Evolutionary conservation across 2,797 vertebrate genomes (phyloP).

Genomic region (Tinamus major): DNA sequence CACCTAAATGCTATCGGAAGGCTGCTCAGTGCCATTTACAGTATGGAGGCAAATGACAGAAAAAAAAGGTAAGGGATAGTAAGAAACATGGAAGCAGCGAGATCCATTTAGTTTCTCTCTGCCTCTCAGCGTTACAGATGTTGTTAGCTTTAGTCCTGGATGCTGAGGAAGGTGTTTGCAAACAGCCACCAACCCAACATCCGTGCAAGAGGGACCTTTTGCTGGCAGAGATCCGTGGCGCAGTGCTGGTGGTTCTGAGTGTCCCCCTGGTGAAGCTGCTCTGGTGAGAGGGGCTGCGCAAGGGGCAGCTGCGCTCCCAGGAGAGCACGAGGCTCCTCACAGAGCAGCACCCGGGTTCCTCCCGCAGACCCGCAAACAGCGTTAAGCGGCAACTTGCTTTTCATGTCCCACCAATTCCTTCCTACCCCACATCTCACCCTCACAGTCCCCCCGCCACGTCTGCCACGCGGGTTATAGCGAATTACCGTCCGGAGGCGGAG

Average conservation of each 20-base stretch:
- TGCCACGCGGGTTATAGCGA: slow-evolving; percentile 79
- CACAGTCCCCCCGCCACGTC: slow-evolving; percentile 21
- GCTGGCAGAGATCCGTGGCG: neutral
- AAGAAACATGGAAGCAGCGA: fast-evolving
- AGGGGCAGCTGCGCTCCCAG: neutral
- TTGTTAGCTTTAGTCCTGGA: neutral
- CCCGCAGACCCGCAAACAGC: neutral
- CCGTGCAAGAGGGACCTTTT: neutral
- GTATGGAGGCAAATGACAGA: neutral
- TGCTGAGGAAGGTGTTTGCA: neutral
- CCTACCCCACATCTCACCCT: neutral
- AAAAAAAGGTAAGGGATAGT: neutral
- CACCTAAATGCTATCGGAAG: too few relatives aligned
- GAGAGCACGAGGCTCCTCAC: too few relatives aligned
- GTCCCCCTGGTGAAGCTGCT: neutral
- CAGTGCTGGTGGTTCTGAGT: too few relatives aligned
- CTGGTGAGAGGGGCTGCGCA: neutral
- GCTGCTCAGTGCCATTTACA: neutral
- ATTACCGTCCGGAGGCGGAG: slow-evolving; percentile 80
- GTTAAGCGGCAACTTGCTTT: too few relatives aligned
- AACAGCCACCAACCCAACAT: neutral
- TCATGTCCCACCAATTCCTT: neutral
- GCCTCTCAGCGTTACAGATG: neutral
- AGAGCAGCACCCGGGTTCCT: neutral
- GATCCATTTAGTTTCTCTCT: neutral